Evolutionary conservation across 2,113 vertebrate genomes (phyloP).

Genomic region (Myrmophylax atrothorax): DNA sequence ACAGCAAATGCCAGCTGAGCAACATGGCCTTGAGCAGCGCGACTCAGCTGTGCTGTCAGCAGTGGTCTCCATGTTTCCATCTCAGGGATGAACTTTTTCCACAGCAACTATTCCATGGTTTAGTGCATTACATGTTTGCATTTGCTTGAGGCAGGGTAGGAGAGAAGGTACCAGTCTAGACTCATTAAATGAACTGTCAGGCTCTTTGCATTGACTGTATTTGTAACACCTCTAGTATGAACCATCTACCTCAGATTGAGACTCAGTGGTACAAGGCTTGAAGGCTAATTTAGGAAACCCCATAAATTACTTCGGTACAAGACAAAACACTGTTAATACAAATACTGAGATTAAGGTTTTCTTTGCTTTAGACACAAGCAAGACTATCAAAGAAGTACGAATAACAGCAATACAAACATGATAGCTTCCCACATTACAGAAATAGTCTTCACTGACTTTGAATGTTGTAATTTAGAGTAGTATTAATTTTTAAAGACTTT

Average conservation of each 20-base stretch:
- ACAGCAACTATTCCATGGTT: background rate
- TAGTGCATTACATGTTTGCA: background rate
- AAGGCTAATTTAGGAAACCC: background rate
- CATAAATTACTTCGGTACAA: background rate
- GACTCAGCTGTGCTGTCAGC: background rate
- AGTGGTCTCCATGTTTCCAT: background rate
- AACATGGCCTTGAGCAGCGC: accelerated
- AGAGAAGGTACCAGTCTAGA: background rate
- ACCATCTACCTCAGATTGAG: background rate
- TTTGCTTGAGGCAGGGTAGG: background rate
- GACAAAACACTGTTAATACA: background rate
- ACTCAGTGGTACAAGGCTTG: background rate
- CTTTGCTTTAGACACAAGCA: background rate
- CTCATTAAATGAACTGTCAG: background rate
- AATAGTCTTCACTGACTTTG: background rate
- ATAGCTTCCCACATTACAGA: background rate
- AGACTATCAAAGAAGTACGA: background rate
- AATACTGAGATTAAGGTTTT: background rate
- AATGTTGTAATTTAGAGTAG: background rate
- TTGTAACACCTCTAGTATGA: background rate
- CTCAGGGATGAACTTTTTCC: background rate
- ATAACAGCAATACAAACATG: background rate
- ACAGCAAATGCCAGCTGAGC: background rate
- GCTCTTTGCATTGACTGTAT: background rate
- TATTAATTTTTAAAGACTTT: background rate